phyloP scores from a whole-genome alignment of 2,888 invertebrate genomes.

The Nymphalis c-album region DNA sequence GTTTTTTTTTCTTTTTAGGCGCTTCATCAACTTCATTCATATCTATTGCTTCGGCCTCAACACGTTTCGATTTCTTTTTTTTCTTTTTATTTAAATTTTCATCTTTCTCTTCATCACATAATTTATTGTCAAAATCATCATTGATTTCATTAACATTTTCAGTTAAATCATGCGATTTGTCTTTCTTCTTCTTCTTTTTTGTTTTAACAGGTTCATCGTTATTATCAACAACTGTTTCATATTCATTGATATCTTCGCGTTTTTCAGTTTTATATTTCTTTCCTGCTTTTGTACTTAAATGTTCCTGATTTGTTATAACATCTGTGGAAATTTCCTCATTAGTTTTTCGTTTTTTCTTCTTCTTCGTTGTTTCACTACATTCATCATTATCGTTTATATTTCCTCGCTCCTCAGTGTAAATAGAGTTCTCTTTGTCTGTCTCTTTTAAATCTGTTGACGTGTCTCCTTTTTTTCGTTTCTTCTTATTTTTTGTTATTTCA shows the following conservation, averaged over 20 bases:
- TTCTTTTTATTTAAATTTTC: constrained; percentile 20
- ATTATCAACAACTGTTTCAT: constrained; percentile 32
- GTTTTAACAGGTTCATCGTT: background rate
- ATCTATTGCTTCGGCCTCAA: constrained; percentile 2
- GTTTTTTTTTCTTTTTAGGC: constrained; percentile 45
- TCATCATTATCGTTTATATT: constrained; percentile 21
- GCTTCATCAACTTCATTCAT: constrained; percentile 27
- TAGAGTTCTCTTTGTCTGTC: too few species aligned
- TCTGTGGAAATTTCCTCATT: constrained; percentile 2
- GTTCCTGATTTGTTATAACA: background rate
- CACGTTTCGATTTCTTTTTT: constrained; percentile 37
- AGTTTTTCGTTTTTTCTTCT: constrained; percentile 35
- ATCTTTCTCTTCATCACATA: background rate
- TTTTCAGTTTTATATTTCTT: background rate
- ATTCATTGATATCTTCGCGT: background rate
- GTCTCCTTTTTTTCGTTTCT: background rate
- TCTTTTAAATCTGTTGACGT: background rate
- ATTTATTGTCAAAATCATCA: constrained; percentile 8
- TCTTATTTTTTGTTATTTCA: background rate
- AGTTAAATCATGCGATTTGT: constrained; percentile 32
- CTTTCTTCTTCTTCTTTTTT: constrained; percentile 28
- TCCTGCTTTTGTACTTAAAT: background rate
- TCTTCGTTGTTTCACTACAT: background rate
- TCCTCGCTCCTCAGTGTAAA: background rate
- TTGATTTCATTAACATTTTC: constrained; percentile 24